Conservation (phyloP, 1,140 invertebrate genomes). For the Cephus cinctus region DNA sequence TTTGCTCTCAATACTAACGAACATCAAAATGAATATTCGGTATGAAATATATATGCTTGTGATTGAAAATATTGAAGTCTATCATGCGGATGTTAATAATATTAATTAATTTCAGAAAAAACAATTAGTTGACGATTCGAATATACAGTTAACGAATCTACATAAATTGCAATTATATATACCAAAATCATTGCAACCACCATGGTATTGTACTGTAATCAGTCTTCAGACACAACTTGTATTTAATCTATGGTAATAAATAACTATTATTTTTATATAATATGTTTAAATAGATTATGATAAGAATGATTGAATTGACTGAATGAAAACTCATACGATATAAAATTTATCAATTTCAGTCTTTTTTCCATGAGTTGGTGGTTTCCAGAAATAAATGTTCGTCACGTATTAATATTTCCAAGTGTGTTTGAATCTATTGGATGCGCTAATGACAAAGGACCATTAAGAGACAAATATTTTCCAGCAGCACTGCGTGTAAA, state of each 20-base stretch:
- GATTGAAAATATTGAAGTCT: no score
- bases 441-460: neutral
- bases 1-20: no score
- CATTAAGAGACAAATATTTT: neutral
- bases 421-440: neutral
- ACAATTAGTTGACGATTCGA: no score
- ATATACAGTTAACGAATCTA: neutral
- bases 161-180: neutral
- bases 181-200: neutral
- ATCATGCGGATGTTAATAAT: no score
- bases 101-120: no score
- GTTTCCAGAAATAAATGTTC: neutral
- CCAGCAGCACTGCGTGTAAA: neutral
- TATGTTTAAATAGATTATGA: no score
- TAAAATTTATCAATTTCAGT: neutral
- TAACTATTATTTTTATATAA: no score
- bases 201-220: neutral
- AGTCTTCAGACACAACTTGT: neutral
- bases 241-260: neutral
- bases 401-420: neutral
- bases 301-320: neutral
- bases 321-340: neutral
- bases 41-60: no score
- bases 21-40: no score
- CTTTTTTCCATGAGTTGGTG: neutral